Base-by-base conservation (phyloP, 2,113 vertebrate species). In the Elephantulus edwardii region DNA sequence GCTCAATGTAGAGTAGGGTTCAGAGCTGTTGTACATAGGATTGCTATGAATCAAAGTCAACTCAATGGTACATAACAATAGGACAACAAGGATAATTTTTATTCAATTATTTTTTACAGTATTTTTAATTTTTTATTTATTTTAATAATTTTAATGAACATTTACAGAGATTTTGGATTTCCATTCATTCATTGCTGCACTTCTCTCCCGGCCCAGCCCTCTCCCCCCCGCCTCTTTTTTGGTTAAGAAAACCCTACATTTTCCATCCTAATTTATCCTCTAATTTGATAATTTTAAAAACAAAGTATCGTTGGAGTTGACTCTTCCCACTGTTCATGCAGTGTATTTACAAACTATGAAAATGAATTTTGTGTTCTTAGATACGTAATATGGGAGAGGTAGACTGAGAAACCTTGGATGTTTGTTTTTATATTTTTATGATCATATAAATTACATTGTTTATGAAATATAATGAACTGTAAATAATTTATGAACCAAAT, bases 401-500 rank as follows among this genome's bases (percentile, higher is more conserved):
- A 3, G 8, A 56, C 42, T 35, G 40, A 86, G 70, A 26, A 35
- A 14, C 1, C 4, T 89, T 90, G 10, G 78, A 40, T 19, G 14
- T 50, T 6, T 89, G 48, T 83, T 89, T 20, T 68, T 90, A n/a
- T 90, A 1, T 40, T 62, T 77, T 46, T 50, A 46, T 0, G 24
- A 84, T 66, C 58, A 80, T 24, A 33, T 88, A 91, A 96, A 90
- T 85, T 60, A 81, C 76, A 90, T 33, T 24, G 22, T 58, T 58
- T 58, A 24, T 16, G 35, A 72, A 87, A 40, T 81, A 72, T 76
- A n/a, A 33, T 72, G 2, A 48, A 56, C 54, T 22, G 72, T 84
- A 93, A 96, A 87, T 70, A 80, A 92, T 91, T 96, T 66, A 8
- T 93, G 88, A 97, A 96, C 93, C 30, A 62, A 95, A 33, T 84